A percentile compares a stretch with the other conserved stretches of the same genome.
These are phyloP conservation scores for Cisticola juncidis DNA, from an alignment of 2,113 vertebrate genomes.

Conservation along the genomic window DNA sequence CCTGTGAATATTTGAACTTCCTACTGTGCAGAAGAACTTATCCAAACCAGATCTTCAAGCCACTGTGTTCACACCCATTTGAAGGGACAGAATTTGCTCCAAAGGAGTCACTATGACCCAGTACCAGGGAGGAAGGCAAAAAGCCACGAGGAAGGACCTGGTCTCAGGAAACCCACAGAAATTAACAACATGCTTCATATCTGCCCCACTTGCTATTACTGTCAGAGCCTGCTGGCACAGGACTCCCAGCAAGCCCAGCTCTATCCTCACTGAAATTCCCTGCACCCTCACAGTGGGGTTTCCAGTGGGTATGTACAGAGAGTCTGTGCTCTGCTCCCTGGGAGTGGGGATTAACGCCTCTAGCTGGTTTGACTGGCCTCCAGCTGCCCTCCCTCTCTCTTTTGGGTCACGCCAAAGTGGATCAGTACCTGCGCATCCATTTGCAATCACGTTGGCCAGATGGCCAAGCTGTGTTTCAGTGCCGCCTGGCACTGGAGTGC, in stretches of 20 bases:
- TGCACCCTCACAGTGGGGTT: neutral
- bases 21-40: neutral
- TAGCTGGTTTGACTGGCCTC: neutral
- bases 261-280: neutral
- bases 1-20: neutral
- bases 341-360: accelerated
- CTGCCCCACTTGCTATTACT: neutral
- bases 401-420: neutral
- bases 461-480: neutral
- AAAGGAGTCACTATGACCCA: neutral
- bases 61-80: neutral
- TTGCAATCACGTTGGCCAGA: neutral
- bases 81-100: neutral
- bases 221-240: neutral
- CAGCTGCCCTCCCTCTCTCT: neutral
- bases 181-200: neutral
- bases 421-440: neutral
- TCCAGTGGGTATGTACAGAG: neutral
- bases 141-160: neutral
- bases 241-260: neutral
- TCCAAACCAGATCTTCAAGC: neutral
- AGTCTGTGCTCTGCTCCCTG: neutral
- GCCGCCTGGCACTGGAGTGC: neutral
- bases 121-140: neutral
- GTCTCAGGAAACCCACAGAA: neutral